A percentile compares a stretch with the other conserved stretches of the same genome.
Evolutionary conservation across 2,797 vertebrate genomes (phyloP).

Genomic region (Gymnoscopelus braueri): DNA sequence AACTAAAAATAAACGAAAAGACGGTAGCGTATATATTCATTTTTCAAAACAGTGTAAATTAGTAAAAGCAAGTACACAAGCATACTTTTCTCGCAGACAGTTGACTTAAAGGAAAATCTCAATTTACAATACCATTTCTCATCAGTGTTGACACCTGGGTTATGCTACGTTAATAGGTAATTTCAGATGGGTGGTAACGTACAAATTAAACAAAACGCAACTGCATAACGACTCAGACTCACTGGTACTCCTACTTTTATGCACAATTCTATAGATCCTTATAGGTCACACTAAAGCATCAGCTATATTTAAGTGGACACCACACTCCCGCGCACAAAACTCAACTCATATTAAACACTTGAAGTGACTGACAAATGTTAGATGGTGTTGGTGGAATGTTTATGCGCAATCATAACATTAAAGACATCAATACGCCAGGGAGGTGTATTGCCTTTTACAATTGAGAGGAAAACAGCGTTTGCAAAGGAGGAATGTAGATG

Average conservation of each 20-base stretch:
- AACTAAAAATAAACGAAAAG: constrained; percentile 82
- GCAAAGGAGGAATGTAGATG: constrained; percentile 77
- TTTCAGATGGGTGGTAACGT: constrained; percentile 38
- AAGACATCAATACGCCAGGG: constrained; percentile 44
- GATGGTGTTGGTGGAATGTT: constrained; percentile 58
- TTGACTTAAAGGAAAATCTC: constrained; percentile 45
- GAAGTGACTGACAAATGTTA: constrained; percentile 67
- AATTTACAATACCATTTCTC: constrained; percentile 57
- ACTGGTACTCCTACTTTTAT: constrained; percentile 20
- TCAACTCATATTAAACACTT: constrained; percentile 56
- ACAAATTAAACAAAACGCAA: constrained; percentile 41
- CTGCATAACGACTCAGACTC: constrained; percentile 26
- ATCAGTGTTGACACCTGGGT: constrained; percentile 68
- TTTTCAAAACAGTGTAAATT: constrained; percentile 83
- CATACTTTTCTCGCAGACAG: constrained; percentile 50
- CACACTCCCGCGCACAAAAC: constrained; percentile 24
- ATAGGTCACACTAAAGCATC: constrained; percentile 24
- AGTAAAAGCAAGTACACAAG: constrained; percentile 77
- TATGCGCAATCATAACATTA: constrained; percentile 60
- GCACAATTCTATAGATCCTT: constrained; percentile 7
- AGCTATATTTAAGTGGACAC: constrained; percentile 16
- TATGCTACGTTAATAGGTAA: constrained; percentile 32
- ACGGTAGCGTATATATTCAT: constrained; percentile 71
- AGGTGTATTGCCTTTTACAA: constrained; percentile 65
- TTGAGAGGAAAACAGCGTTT: constrained; percentile 44